Base-by-base conservation (phyloP, 2,797 vertebrate species). In the Sarcoramphus papa region DNA sequence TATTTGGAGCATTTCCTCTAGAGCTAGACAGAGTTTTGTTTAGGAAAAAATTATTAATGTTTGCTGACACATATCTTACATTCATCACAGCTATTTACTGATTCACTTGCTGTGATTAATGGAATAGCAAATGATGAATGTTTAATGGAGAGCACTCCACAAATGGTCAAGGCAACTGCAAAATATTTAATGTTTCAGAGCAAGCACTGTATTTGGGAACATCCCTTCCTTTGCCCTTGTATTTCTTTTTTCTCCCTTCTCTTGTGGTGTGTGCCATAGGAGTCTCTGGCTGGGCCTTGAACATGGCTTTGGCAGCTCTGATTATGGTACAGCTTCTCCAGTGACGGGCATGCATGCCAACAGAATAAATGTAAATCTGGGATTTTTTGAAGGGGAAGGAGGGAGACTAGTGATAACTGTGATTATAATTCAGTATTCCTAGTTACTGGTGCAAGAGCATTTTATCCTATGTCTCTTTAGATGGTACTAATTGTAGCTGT, bases 61-160 rank as follows among this genome's bases (percentile, higher is more conserved):
- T 90, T 93, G 85, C 74, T 88, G 92, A 92, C 19, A 86, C 69
- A n/a, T 67, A 75, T 90, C 75, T 67, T 75, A 28, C 6, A 22
- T 81, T 94, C 54, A 76, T 92, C 91, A 78, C 27, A 73, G 53
- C 40, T 86, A 73, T 94, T 95, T 93, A 88, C 70, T 76, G 78
- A 75, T 94, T 88, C 67, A 33, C 23, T 94, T 93, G 37, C 45
- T 7, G 1, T 85, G 74, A 79, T 73, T 24, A 9, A 91, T 89
- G 63, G n/a, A n/a, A 67, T 54, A 86, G 77, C 10, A 92, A 95
- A 82, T 74, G 12, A 88, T 28, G 56, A 78, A 90, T 79, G 25
- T 70, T 90, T 88, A 86, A 53, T 31, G 33, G 57, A 78, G 22
- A 80, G 13, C 47, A 45, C 18, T 84, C 16, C 76, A 62, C 35